phyloP scores from a whole-genome alignment of 1,140 invertebrate genomes.

The Nasonia vitripennis region DNA sequence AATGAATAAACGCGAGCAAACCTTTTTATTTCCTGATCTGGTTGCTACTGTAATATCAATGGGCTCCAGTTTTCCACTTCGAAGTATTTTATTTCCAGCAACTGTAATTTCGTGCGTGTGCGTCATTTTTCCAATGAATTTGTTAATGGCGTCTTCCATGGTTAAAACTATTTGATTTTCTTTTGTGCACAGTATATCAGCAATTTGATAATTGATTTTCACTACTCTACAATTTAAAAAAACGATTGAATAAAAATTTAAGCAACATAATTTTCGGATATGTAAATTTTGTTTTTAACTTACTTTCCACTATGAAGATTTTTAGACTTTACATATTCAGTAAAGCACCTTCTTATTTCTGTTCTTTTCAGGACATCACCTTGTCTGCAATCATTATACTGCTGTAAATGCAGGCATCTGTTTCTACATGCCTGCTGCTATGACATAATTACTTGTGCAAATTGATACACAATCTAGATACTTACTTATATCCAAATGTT shows the following conservation, averaged over 20 bases:
- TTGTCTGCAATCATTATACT: conserved; percentile 80
- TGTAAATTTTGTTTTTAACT: conserved; percentile 27
- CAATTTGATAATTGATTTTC: conserved; percentile 75
- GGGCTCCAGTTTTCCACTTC: conserved; percentile 85
- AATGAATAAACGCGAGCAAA: conserved; percentile 60
- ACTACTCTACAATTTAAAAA: conserved; percentile 71
- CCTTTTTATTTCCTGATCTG: conserved; percentile 93
- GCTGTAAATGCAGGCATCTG: conserved; percentile 3
- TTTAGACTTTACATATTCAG: conserved; percentile 86
- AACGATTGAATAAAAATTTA: not conserved
- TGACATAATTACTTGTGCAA: conserved; percentile 24
- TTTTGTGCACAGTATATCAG: conserved; percentile 68
- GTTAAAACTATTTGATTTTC: conserved; percentile 73
- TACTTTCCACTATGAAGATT: conserved; percentile 79
- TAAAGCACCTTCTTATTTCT: conserved; percentile 83
- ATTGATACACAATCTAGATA: conserved; percentile 52
- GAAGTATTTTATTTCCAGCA: conserved; percentile 77
- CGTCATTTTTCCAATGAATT: conserved; percentile 84
- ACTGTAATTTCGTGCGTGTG: conserved; percentile 83
- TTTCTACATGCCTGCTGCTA: not conserved
- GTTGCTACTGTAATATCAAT: conserved; percentile 87
- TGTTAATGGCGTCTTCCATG: conserved; percentile 85
- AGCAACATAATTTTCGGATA: too few species aligned
- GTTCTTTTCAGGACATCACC: conserved; percentile 81
- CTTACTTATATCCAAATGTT: conserved; percentile 76